Evolutionary conservation across 2,888 invertebrate genomes (phyloP), one percentile per base, ranked within the genome.

Genomic region (Xestia rhomboidea): DNA sequence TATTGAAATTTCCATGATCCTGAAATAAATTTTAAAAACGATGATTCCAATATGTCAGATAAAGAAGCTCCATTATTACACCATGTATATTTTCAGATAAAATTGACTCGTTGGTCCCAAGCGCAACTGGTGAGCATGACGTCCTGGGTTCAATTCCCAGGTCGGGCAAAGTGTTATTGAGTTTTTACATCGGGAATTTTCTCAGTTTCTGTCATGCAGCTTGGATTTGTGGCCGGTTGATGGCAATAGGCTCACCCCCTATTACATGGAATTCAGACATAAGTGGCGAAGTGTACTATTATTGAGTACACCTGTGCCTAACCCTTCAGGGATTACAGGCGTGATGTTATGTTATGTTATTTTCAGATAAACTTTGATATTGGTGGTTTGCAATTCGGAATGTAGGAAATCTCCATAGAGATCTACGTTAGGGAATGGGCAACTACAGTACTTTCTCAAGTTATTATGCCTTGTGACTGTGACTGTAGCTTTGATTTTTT

Each of bases 1-100:
- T 87, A 84, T 89, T 91, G 90, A 84, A 79, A 88, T 90, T 89
- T 89, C 86, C 83, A 87, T 89, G 89, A 85, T 92, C 92, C 96
- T 96, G 96, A 92, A 96, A 96, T 89, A 91, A 85, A 94, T 89
- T 84, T 76, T 82, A 76, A 79, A 51, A 66, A 64, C 30, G 66
- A 64, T 81, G 44, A 46, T 68, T 68, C 15, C n/a, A 60, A 3
- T 34, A 49, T 24, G 27, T 15, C 4, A n/a, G 63, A 46, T 62
- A 13, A 27, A 41, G 6, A 54, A 68, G 13, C 18, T 34, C 54
- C n/a, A 30, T 38, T 11, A 7, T 7, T 7, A 15, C 15, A 57
- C 13, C 18, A 24, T 18, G 6, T 44, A n/a, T 57, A n/a, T 57
- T 57, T 57, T 27, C 1, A 21, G 74, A 74, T 73, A 41, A 41